Evolutionary conservation across 2,797 vertebrate species (phyloP), one percentile per base, ranked within the genome.

Genomic region (Botia kubotai): DNA sequence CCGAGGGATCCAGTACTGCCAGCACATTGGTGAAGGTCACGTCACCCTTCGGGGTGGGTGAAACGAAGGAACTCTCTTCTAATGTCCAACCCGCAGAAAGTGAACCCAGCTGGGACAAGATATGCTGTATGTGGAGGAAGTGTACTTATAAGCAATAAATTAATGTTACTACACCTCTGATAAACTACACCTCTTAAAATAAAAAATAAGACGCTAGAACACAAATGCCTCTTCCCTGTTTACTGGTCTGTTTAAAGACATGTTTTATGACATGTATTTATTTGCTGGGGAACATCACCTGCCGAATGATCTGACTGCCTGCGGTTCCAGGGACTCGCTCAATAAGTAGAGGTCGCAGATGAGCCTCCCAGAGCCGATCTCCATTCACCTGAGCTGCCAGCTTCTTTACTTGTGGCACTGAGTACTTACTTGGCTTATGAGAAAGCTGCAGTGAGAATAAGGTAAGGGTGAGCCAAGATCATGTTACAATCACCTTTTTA

Each of bases 1-100:
- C 95, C 0, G 39, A 79, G 0, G 96, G 94, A 33, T 96, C 94
- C 75, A 95, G 89, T 0, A 95, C 96, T 33, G 97, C 97, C 5
- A 98, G 85, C 26, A 98, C 88, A 1, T 95, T 98, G 75, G 94
- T 93, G 82, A 98, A 98, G 13, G 91, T 84, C 72, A 97, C 86
- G 0, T 43, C 75, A 0, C 97, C 97, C 0, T 89, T 91, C 0
- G 97, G 97, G 0, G 97, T 97, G 0, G 77, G 23, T 0, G 94
- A 93, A 29, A 87, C 82, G 65, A 98, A 98, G 11, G 94, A 81
- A 81, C 97, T 96, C 0, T 95, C 81, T 55, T 97, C 95, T 48
- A 98, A 60, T 0, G 91, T 90, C 97, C 97, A 98, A 77, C 89
- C 89, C 0, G 97, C 94, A 0, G 90, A 87, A 74, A 97, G 92